Base-by-base conservation (phyloP, 2,113 vertebrate species). In the Felis chaus region DNA sequence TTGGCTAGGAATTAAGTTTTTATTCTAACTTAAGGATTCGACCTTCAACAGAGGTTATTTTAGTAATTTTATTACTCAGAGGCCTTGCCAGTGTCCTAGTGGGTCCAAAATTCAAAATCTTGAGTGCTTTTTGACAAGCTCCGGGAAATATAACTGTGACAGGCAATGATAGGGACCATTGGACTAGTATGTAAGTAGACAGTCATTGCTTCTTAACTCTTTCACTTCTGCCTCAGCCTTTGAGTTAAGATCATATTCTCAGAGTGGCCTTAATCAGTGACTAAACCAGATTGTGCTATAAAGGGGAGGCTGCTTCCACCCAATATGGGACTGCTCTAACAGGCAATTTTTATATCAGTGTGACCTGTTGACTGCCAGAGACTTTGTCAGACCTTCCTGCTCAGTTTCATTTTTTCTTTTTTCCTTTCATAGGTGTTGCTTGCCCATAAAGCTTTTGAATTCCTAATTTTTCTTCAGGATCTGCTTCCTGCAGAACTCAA, bases 21-120 rank as follows among this genome's bases (percentile, higher is more conserved):
- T 93, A 92, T 94, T 97, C 95, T 90, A 95, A 65, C 39, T 96
- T 96, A 82, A 97, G 25, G 29, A 97, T 80, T 55, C 97, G 91
- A 97, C 97, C 88, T 96, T 97, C 57, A 82, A 31, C 9, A 93
- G 84, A 82, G 61, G 57, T 96, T 86, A 82, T 88, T 97, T 97
- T 94, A 90, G 83, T 82, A 95, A 92, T 95, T 50, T 45, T 69
- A 84, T 95, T 95, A 91, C 71, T 91, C 65, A 65, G n/a, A 95
- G 25, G 39, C 74, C 89, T 94, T 36, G 71, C 94, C 31, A 68
- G 50, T 97, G 74, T 96, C 41, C 2, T 73, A n/a, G 6, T 83
- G n/a, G 4, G 21, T 85, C 31, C 50, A 80, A 36, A 85, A 92
- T 95, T 92, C 23, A 95, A 97, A 94, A 39, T 55, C 19, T 76